Base-by-base conservation (phyloP, 2,113 vertebrate species). In the Cacatua alba region DNA sequence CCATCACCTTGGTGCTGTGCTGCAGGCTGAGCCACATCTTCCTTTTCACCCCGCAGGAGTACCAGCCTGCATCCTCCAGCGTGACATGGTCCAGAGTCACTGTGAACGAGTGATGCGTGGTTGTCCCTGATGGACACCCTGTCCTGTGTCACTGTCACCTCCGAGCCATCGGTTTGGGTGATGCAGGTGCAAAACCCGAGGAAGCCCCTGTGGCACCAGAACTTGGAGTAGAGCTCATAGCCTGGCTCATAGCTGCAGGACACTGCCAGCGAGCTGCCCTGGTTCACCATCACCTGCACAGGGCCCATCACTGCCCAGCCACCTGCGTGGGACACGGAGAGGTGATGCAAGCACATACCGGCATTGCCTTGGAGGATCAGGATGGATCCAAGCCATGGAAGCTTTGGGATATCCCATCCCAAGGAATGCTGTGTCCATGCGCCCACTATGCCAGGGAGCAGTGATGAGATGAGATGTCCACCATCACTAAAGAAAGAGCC, bases 111-210 rank as follows among this genome's bases (percentile, higher is more conserved):
- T 6, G 76, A 13, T 0, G 10, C 1, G 24, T 95, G 89, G 51
- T 80, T 82, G 64, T 97, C 94, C 57, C 37, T 23, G 41, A 96
- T 78, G 71, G 94, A 92, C 82, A 95, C 46, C 19, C 63, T 78
- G 59, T 26, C 89, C 8, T 5, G 10, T 0, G 13, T 80, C 77
- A 84, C 85, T 4, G 6, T 41, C 43, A 5, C 53, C 48, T 81
- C 90, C 0, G 83, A 89, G 55, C 57, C 63, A 0, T 64, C 0
- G 0, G 59, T 89, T 72, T 87, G 69, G 52, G 44, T 7, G 9
- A 86, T 20, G 28, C 49, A 33, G 21, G 14, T 55, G 79, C 86
- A 93, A 33, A 53, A 9, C 26, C 6, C 16, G 55, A 41, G 25
- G 13, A 10, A 79, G 5, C 0, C 15, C 4, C 2, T 19, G 39